Conservation (phyloP, 2,888 invertebrate species). For the Escarpia spicata region DNA sequence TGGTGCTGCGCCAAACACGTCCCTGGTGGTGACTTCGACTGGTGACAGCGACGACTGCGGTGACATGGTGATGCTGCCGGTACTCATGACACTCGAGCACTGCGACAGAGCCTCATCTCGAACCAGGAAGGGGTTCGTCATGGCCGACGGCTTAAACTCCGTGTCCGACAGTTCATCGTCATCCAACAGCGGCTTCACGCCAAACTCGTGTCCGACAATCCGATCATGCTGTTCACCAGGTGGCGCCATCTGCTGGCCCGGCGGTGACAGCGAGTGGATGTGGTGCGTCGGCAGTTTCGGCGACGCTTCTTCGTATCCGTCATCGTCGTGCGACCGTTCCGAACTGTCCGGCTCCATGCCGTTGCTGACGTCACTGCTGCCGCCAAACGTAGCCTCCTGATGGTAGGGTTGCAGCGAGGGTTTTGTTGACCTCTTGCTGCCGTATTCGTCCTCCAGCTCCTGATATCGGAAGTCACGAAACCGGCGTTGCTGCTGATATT, state of each 20-base stretch:
- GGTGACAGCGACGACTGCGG: slow-evolving; percentile 12
- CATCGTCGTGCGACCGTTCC: slow-evolving; percentile 23
- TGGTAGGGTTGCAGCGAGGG: slow-evolving; percentile 29
- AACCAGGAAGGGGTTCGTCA: slow-evolving; percentile 22
- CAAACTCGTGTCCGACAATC: slow-evolving; percentile 80
- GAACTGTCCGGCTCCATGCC: slow-evolving; percentile 27
- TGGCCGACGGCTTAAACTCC: slow-evolving; percentile 24
- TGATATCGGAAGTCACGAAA: slow-evolving; percentile 52
- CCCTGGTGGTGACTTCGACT: slow-evolving; percentile 31
- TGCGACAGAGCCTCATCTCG: background rate
- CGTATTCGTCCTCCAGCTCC: slow-evolving; percentile 63
- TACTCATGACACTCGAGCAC: slow-evolving; percentile 36
- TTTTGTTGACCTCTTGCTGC: slow-evolving; percentile 43
- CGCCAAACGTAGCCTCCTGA: background rate
- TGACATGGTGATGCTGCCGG: slow-evolving; percentile 26
- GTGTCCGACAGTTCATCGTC: slow-evolving; percentile 76
- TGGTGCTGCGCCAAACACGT: slow-evolving; percentile 62
- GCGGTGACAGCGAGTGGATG: slow-evolving; percentile 17
- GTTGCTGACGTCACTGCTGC: background rate
- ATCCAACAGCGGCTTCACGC: slow-evolving; percentile 78
- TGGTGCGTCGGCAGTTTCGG: background rate
- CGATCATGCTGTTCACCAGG: slow-evolving; percentile 45
- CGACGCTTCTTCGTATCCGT: background rate
- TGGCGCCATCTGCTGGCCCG: slow-evolving; percentile 21
- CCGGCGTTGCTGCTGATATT: slow-evolving; percentile 58